Evolutionary conservation across 2,888 invertebrate species (phyloP).

Genomic region (Eupeodes latifasciatus): DNA sequence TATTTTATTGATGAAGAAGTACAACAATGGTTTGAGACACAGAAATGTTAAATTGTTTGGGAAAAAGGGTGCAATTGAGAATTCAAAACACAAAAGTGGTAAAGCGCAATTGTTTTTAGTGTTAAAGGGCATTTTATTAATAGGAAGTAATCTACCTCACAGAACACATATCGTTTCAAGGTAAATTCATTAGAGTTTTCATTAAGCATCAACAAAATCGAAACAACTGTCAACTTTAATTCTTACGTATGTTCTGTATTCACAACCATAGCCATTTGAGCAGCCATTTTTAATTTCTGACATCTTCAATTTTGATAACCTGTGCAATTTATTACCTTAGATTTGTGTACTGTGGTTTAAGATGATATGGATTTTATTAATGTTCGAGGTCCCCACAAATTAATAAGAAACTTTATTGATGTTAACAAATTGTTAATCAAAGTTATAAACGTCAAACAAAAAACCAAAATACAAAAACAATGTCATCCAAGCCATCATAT

Average conservation of each 20-base stretch:
- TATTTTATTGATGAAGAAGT: too few relatives aligned
- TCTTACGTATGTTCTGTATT: too few relatives aligned
- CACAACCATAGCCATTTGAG: too few relatives aligned
- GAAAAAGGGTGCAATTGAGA: slow-evolving; percentile 15
- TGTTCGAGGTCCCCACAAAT: slow-evolving; percentile 15
- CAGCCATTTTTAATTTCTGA: too few relatives aligned
- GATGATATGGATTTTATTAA: background rate
- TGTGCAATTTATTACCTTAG: too few relatives aligned
- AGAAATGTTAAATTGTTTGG: background rate
- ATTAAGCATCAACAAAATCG: too few relatives aligned
- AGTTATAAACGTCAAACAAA: slow-evolving; percentile 47
- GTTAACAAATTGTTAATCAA: slow-evolving; percentile 53
- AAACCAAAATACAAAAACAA: slow-evolving; percentile 48
- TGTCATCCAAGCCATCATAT: slow-evolving; percentile 25
- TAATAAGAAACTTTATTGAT: slow-evolving; percentile 40
- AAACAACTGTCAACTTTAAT: too few relatives aligned
- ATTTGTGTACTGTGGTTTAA: background rate
- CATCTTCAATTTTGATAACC: too few relatives aligned
- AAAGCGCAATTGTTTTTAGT: background rate
- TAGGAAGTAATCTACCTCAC: background rate
- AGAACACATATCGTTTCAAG: too few relatives aligned
- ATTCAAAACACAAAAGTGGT: background rate
- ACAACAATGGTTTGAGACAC: too few relatives aligned
- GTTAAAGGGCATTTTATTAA: slow-evolving; percentile 36
- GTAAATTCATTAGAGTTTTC: too few relatives aligned